These are phyloP conservation scores for Cyrtonyx montezumae DNA, from an alignment of 2,113 vertebrate genomes.

Conservation along the genomic window DNA sequence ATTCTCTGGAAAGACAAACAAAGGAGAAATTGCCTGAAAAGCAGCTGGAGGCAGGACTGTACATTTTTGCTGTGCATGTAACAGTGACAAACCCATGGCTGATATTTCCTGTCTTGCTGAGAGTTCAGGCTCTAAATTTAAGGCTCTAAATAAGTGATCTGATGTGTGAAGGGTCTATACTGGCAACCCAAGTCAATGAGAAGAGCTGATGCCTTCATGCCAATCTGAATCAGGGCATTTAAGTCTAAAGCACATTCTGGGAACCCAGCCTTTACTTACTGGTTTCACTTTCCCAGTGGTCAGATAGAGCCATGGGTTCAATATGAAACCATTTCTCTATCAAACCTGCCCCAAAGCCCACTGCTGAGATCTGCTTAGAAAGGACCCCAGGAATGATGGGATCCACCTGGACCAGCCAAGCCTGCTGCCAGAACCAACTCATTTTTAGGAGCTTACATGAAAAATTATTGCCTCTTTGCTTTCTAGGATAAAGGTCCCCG, in stretches of 20 bases:
- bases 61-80: accelerated
- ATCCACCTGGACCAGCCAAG: background rate
- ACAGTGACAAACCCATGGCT: background rate
- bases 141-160: background rate
- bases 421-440: background rate
- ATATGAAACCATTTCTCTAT: background rate
- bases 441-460: background rate
- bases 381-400: accelerated
- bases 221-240: background rate
- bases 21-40: background rate
- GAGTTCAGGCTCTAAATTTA: background rate
- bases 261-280: background rate
- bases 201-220: background rate
- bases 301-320: background rate
- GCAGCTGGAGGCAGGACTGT: accelerated
- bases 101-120: background rate
- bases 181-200: background rate
- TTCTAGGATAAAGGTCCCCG: background rate
- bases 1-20: background rate
- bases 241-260: background rate
- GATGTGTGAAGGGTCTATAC: background rate
- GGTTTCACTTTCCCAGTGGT: background rate
- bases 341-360: background rate
- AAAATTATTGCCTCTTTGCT: background rate
- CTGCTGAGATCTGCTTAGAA: background rate